A percentile compares a stretch with the other conserved stretches of the same genome.
Conservation (phyloP, 2,113 vertebrate genomes). For the Chaenogobius annularis region DNA sequence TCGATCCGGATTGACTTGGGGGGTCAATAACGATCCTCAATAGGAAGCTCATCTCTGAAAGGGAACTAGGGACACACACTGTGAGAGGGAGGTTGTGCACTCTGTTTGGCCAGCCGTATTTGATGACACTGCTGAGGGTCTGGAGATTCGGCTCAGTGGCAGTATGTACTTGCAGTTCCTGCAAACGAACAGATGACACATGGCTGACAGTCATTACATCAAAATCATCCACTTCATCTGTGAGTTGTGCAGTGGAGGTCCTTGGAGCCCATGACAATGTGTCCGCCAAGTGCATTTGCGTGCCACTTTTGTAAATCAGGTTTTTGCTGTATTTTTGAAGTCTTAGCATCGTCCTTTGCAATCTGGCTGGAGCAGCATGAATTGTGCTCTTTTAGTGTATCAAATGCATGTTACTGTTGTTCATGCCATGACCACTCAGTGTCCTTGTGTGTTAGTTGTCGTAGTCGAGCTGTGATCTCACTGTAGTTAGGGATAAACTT, state of each 20-base stretch:
- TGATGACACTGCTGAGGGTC: too few relatives aligned
- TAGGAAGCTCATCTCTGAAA: too few relatives aligned
- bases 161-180: neutral
- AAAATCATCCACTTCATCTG: neutral
- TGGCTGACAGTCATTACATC: neutral
- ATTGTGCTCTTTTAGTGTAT: too few relatives aligned
- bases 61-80: too few relatives aligned
- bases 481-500: constrained; percentile 15
- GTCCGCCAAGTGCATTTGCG: too few relatives aligned
- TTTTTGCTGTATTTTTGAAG: neutral
- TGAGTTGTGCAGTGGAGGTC: too few relatives aligned
- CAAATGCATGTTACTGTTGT: constrained; percentile 4
- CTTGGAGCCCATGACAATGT: too few relatives aligned
- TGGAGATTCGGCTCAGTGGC: too few relatives aligned
- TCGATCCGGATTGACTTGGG: too few relatives aligned
- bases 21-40: constrained; percentile 1
- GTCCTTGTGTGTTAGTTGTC: neutral
- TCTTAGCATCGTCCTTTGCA: neutral
- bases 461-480: neutral
- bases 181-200: neutral
- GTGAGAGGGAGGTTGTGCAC: too few relatives aligned
- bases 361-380: neutral
- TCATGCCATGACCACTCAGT: constrained; percentile 12
- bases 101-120: neutral
- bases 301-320: too few relatives aligned